Evolutionary conservation across 2,113 vertebrate genomes (phyloP).

Genomic region (Colius striatus): DNA sequence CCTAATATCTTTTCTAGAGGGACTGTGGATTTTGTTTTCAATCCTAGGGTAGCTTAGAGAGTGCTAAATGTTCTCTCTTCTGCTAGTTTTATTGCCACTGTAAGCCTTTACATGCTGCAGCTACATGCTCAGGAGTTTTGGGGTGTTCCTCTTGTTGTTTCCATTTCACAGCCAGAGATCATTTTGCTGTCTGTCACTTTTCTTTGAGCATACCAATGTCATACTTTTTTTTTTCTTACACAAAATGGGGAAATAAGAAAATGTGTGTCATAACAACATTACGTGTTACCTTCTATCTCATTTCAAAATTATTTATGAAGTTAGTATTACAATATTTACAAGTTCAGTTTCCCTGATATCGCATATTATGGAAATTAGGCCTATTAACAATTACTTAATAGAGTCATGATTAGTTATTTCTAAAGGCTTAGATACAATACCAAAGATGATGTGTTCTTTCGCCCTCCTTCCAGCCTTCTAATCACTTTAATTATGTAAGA

Average conservation of each 20-base stretch:
- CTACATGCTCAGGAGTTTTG: rapidly evolving
- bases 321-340: background rate
- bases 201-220: background rate
- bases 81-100: background rate
- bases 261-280: background rate
- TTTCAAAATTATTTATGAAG: background rate
- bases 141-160: background rate
- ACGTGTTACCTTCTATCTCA: background rate
- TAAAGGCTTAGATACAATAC: background rate
- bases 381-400: background rate
- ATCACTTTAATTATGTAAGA: background rate
- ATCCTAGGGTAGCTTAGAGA: background rate
- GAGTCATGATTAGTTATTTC: background rate
- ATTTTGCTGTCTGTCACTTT: background rate
- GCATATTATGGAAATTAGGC: background rate
- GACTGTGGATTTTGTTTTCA: background rate
- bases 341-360: background rate
- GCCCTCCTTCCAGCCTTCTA: background rate
- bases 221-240: background rate
- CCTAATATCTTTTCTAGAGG: background rate
- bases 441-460: background rate
- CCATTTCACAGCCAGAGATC: background rate
- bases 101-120: background rate
- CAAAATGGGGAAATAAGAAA: background rate
- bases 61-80: background rate